Evolutionary conservation across 2,888 invertebrate genomes (phyloP).

Genomic region (Peribatodes rhomboidaria): DNA sequence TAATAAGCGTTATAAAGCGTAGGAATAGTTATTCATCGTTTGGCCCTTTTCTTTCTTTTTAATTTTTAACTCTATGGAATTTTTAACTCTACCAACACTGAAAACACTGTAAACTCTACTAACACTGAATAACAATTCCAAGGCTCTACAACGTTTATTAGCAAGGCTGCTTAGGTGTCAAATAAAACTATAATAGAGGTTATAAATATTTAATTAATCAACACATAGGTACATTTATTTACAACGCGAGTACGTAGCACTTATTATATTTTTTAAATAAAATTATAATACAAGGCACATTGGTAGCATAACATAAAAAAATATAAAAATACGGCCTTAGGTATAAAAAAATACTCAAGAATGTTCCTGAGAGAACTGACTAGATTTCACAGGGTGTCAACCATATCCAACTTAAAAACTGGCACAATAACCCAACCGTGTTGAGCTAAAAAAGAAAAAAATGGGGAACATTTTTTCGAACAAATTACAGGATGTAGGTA

Average conservation of each 20-base stretch:
- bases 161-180: too few relatives aligned
- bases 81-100: background rate
- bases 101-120: too few relatives aligned
- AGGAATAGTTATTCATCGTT: too few relatives aligned
- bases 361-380: slow-evolving; percentile 49
- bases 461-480: background rate
- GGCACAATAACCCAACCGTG: background rate
- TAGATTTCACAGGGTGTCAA: slow-evolving; percentile 42
- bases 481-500: background rate
- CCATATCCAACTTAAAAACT: background rate
- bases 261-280: slow-evolving; percentile 72
- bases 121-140: too few relatives aligned
- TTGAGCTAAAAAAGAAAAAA: background rate
- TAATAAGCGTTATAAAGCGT: too few relatives aligned
- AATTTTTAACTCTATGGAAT: too few relatives aligned
- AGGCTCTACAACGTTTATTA: too few relatives aligned
- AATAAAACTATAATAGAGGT: slow-evolving; percentile 19
- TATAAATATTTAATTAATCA: slow-evolving; percentile 48
- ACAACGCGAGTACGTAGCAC: slow-evolving; percentile 76
- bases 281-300: slow-evolving; percentile 45
- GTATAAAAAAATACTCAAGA: slow-evolving; percentile 18
- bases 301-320: slow-evolving; percentile 33
- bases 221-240: slow-evolving; percentile 65
- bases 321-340: slow-evolving; percentile 16
- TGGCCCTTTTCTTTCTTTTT: too few relatives aligned